A percentile compares a stretch with the other conserved stretches of the same genome.
These are phyloP conservation scores for Oxytorus armatus DNA, from an alignment of 2,888 invertebrate species.

Conservation along the genomic window DNA sequence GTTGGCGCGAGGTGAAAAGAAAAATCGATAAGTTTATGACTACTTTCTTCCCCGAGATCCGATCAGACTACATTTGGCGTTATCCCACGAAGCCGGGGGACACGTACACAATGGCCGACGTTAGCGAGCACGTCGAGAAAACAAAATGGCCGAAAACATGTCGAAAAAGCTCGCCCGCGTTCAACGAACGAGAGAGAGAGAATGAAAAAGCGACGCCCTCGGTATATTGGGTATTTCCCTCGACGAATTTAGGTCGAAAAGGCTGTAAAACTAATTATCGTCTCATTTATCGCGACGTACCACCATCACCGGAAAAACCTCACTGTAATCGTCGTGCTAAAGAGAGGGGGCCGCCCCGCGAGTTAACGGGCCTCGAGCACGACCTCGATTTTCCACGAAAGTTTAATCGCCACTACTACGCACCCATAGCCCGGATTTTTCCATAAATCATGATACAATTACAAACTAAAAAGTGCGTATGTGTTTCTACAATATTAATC, in stretches of 20 bases:
- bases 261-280: conserved; percentile 1
- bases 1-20: too few relatives aligned
- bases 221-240: not conserved
- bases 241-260: conserved; percentile 18
- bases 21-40: too few relatives aligned
- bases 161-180: conserved; percentile 71
- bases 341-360: conserved; percentile 47
- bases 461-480: not conserved
- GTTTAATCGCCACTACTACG: conserved; percentile 38
- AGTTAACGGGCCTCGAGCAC: conserved; percentile 61
- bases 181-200: not conserved
- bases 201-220: conserved; percentile 54
- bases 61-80: too few relatives aligned
- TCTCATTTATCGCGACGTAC: not conserved
- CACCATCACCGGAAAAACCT: conserved; percentile 42
- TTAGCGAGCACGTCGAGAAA: conserved; percentile 76
- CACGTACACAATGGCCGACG: conserved; percentile 82
- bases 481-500: not conserved
- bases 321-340: conserved; percentile 36
- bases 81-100: conserved; percentile 70
- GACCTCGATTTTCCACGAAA: conserved; percentile 73
- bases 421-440: conserved; percentile 34
- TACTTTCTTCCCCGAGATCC: too few relatives aligned
- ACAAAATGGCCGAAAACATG: conserved; percentile 82
- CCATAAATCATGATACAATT: not conserved